Evolutionary conservation across 1,140 invertebrate genomes (phyloP), one percentile per base, ranked within the genome.

Genomic region (Calephelis nemesis): DNA sequence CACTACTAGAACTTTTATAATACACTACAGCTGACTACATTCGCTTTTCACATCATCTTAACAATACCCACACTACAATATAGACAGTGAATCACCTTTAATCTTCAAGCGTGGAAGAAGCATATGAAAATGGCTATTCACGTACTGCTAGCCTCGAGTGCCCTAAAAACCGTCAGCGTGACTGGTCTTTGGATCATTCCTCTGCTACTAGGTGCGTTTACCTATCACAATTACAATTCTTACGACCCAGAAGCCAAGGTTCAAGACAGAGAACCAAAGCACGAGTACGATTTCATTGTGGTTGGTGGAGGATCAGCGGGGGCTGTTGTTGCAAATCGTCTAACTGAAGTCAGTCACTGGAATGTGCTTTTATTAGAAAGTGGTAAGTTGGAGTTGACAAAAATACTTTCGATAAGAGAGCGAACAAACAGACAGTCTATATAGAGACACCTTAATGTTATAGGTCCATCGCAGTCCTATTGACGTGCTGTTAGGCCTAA

Each of bases 231-330:
- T 69, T 97, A 97, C 77, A 96, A 96, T 82, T 94, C 94, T 54
- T 91, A 96, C 4, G 96, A 97, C 84, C 96, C 96, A 0, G 96
- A 97, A 87, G 95, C 95, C 1, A 93, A 94, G 45, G 92, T 92
- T 11, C 68, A 79, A n/a, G 91, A 92, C 68, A 85, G 79, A 65
- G 90, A 87, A 70, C 92, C 87, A 13, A 80, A 93, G 58, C 88
- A 87, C 0, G 95, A 97, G 74, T 98, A 98, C 79, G 97, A 98
- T 79, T 97, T 97, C 76, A 93, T 98, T 1, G 93, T 97, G 42
- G 93, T 99, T 11, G 98, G 98, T 4, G 98, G 96, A 3, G 98
- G 98, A 2, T 98, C 97, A 0, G 97, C 97, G 0, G 98, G 98
- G 0, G 97, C 97, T 0, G 98, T 99, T 5, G 93, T 99, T 0